Base-by-base conservation (phyloP, 1,140 invertebrate genomes). In the Drosophila sucinea region DNA sequence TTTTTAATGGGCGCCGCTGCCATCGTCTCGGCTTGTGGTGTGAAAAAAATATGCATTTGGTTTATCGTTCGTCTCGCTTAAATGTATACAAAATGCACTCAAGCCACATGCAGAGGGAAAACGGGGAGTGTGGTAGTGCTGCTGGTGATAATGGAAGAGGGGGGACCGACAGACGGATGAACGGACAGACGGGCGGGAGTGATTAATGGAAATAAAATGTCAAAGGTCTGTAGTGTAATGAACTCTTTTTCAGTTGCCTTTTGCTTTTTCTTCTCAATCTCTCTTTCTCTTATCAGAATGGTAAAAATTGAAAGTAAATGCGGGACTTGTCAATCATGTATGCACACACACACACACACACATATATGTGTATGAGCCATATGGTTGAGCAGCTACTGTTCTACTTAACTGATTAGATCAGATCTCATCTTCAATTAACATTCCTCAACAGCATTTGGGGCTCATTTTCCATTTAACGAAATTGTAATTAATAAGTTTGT, bases 401-500 rank as follows among this genome's bases (percentile, higher is more conserved):
- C 44, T 51, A 51, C 44, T 27, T 27, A 51, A 27, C 23, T 51
- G 44, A 51, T 51, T 60, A 70, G 70, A 77, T 70, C 74, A 60
- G 68, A 32, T 67, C 63, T 70, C 63, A 76, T 76, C 73, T 76
- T 74, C 85, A 89, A 89, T 90, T 89, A 89, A 87, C 73, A 89
- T 89, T 84, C 79, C 65, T 62, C 70, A 32, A 51, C 62, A 33
- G 30, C 41, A 38, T 8, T 47, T 51, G 29, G 72, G 68, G 51
- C 77, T 77, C 79, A 73, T 75, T 82, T 77, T 82, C 79, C 83
- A 87, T 82, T 86, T 79, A 76, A 65, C 84, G 79, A 81, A 62
- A 47, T 33, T 89, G 84, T 89, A 89, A 89, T 89, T 89, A 89
- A 89, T 89, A 89, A 89, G 84, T 90, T 89, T 89, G 84, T 70